Evolutionary conservation across 2,797 vertebrate genomes (phyloP), one percentile per base, ranked within the genome.

Genomic region (Eulemur rubriventer): DNA sequence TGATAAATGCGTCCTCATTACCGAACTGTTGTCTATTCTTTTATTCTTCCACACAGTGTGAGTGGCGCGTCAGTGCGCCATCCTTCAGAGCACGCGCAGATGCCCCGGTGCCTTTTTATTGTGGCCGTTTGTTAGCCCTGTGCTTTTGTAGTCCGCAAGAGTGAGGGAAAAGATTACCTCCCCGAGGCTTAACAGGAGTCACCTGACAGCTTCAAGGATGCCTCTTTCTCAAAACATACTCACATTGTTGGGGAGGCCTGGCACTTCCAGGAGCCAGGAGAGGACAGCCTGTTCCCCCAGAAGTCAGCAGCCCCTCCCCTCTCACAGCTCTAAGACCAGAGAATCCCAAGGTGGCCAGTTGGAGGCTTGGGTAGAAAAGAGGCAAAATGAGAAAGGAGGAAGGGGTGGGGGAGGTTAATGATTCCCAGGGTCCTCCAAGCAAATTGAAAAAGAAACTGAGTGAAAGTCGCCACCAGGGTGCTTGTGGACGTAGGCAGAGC

Each of bases 1-100:
- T 81, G 59, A 55, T 72, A 81, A 95, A 96, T 35, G 43, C 80
- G 7, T 61, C 41, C 75, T 95, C 57, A 50, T 59, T 94, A 72
- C 43, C 59, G 28, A 82, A 91, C 55, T 82, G 6, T 69, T 69
- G 43, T 89, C 65, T 85, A 18, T 35, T 63, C 14, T 55, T 79
- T 90, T 67, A 28, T 80, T 92, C 57, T 69, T 82, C 61, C 43
- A 41, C 17, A 52, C 70, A 69, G 18, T 67, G 17, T 41, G 55
- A 76, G 41, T 52, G 67, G 63, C n/a, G 41, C n/a, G 16, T 70
- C 76, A 72, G 78, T 10, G 33, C 0, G n/a, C 38, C 75, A 48
- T 65, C 43, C 46, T 73, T 90, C 48, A 75, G 52, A 95, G 46
- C 16, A 30, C 2, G 4, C 63, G 59, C 43, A 70, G 41, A 35